Base-by-base conservation (phyloP, 2,797 vertebrate genomes). In the Eospalax fontanierii region DNA sequence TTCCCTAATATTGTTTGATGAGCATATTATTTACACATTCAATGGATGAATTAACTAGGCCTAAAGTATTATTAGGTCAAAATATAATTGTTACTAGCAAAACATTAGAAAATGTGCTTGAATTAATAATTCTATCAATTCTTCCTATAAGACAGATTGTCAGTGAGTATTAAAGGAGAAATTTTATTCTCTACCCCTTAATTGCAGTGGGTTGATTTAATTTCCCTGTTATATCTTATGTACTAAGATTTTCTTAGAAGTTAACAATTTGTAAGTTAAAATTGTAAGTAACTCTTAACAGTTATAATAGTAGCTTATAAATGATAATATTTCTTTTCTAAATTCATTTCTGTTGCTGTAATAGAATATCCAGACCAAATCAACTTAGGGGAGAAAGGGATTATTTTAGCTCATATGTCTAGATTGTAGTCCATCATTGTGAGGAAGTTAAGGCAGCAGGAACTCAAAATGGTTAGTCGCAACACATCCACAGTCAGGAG, bases 51-150 rank as follows among this genome's bases (percentile, higher is more conserved):
- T 80, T 95, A 93, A 57, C 76, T 92, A 86, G 38, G 57, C 84
- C 18, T 95, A 93, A 83, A 38, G 84, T 94, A 87, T 40, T 84
- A 76, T 84, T 91, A 87, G n/a, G 24, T 66, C 80, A 57, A 87
- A 93, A 61, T 94, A 50, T 40, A 96, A 88, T 75, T 71, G 59
- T 86, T 82, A 92, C 85, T 86, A 68, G 14, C 63, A 50, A 95
- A 86, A 96, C 87, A 87, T 57, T 83, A 76, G 82, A 94, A 95
- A 95, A 15, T 89, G 38, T 94, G 35, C 54, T 87, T 91, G 24
- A 86, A 92, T 91, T 95, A 43, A 79, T 93, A 85, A 83, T 12
- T 80, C 8, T 33, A 89, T 83, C 70, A 93, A 66, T 43, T 59
- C 91, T 57, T 82, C 24, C 21, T 90, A 86, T n/a, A 70, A 78